Conservation (phyloP, 2,888 invertebrate genomes). For the Cryptophagus acutangulus region DNA sequence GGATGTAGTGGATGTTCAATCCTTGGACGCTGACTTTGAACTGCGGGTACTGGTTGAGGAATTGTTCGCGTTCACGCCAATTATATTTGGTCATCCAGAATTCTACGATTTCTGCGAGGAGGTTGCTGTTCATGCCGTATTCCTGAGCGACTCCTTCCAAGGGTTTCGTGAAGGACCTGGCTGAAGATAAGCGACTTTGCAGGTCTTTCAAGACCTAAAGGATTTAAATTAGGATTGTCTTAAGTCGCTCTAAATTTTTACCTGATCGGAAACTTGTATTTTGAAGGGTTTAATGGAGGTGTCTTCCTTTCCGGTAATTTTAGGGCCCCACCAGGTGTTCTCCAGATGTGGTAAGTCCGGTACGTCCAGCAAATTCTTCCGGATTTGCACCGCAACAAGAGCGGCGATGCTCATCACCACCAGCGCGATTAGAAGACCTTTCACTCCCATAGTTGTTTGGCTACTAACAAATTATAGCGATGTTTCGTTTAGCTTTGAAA, state of each 20-base stretch:
- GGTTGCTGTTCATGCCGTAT: slow-evolving; percentile 73
- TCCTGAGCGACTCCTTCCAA: slow-evolving; percentile 64
- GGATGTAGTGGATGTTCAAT: slow-evolving; percentile 59
- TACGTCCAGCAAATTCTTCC: too few relatives aligned
- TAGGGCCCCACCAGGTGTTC: slow-evolving; percentile 58
- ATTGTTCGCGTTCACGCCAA: slow-evolving; percentile 57
- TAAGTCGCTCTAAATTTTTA: too few relatives aligned
- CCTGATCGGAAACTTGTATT: slow-evolving; percentile 58
- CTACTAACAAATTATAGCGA: too few relatives aligned
- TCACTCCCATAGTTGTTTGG: too few relatives aligned
- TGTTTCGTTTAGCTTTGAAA: too few relatives aligned
- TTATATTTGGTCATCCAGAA: slow-evolving; percentile 71
- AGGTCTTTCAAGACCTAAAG: slow-evolving; percentile 56
- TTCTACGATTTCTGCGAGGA: slow-evolving; percentile 59
- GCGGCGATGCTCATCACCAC: too few relatives aligned
- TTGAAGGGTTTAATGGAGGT: slow-evolving; percentile 55
- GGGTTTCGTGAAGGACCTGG: slow-evolving; percentile 45
- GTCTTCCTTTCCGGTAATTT: slow-evolving; percentile 45
- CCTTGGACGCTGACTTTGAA: slow-evolving; percentile 12
- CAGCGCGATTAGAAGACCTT: too few relatives aligned
- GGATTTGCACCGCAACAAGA: too few relatives aligned
- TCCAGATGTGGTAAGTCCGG: slow-evolving; percentile 35
- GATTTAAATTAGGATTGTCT: slow-evolving; percentile 37
- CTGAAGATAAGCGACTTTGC: slow-evolving; percentile 51
- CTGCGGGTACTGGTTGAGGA: slow-evolving; percentile 56